These are phyloP conservation scores for Cosmorhoe ocellata DNA, from an alignment of 2,888 invertebrate genomes.

Conservation along the genomic window DNA sequence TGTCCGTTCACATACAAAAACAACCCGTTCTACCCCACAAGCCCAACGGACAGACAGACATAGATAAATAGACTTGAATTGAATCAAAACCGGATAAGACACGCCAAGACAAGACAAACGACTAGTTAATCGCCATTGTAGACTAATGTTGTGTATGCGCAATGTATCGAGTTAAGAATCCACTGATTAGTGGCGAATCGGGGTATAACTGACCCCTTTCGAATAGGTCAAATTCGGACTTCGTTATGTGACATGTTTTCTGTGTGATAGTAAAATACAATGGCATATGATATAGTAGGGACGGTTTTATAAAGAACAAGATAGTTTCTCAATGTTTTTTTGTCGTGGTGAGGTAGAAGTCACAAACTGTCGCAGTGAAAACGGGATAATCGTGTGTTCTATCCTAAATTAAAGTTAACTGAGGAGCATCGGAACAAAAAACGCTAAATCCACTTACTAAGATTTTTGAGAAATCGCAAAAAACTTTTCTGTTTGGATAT, in stretches of 20 bases:
- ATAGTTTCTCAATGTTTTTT: slow-evolving; percentile 6
- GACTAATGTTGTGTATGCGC: slow-evolving; percentile 57
- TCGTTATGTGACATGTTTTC: slow-evolving; percentile 10
- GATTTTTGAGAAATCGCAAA: no score
- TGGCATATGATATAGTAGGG: slow-evolving; percentile 4
- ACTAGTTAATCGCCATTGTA: slow-evolving; percentile 73
- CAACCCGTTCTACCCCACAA: slow-evolving; percentile 26
- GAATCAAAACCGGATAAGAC: slow-evolving; percentile 46
- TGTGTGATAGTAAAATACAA: slow-evolving; percentile 2
- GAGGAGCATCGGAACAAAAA: no score
- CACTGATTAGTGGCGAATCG: slow-evolving; percentile 39
- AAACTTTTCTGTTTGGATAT: no score
- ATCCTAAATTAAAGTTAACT: no score
- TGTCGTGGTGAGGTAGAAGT: no score
- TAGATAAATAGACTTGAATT: slow-evolving; percentile 31
- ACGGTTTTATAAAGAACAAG: slow-evolving; percentile 11
- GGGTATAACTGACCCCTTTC: slow-evolving; percentile 39
- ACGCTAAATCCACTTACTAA: no score
- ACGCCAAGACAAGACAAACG: slow-evolving; percentile 68
- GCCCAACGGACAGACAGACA: slow-evolving; percentile 24
- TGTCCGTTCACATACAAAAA: slow-evolving; percentile 29
- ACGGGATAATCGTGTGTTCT: no score
- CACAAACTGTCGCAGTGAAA: no score
- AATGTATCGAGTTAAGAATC: slow-evolving; percentile 62
- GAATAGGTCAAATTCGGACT: slow-evolving; percentile 41